Base-by-base conservation (phyloP, 2,888 invertebrate genomes). In the Lissocephala sabroskyi region DNA sequence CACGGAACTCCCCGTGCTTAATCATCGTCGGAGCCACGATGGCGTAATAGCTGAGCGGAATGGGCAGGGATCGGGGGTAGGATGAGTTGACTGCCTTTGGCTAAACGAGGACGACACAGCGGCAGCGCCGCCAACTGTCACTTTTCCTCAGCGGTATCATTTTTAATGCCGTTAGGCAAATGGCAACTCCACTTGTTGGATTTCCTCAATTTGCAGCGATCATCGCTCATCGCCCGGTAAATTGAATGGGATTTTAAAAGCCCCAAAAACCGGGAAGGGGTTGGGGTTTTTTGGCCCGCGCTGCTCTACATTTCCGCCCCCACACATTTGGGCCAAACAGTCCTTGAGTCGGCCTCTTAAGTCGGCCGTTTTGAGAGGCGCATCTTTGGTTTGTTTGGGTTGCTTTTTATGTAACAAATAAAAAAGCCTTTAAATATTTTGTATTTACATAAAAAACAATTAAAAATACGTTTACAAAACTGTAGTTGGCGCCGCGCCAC, bases 111-210 rank as follows among this genome's bases (percentile, higher is more conserved):
- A 66, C 59, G 62, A 62, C 41, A 56, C 65, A 41, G 35, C 36
- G 29, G n/a, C 3, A 29, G 19, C 9, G n/a, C 17, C 35, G 19
- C 32, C 33, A 45, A 68, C 68, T 62, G 78, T 77, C 77, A 70
- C 75, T 70, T 70, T 68, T 70, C 45, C 55, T 52, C 57, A 48
- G 52, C 47, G 56, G 66, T 57, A 56, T 70, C 68, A 70, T 70
- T 74, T 77, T 74, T 77, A 77, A 59, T 65, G 75, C 75, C 56
- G 75, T 74, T 62, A 62, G 75, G 59, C 62, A 77, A 74, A 65
- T 61, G 54, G 46, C 52, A 67, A 51, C 45, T 68, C 32, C 62
- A 23, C 26, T 45, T 52, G 53, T 56, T n/a, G n/a, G n/a, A 74
- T 62, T 70, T 68, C 68, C 68, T 77, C 66, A 68, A 68, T 77